Evolutionary conservation across 2,113 vertebrate genomes (phyloP), one percentile per base, ranked within the genome.

Genomic region (Sceloporus undulatus): DNA sequence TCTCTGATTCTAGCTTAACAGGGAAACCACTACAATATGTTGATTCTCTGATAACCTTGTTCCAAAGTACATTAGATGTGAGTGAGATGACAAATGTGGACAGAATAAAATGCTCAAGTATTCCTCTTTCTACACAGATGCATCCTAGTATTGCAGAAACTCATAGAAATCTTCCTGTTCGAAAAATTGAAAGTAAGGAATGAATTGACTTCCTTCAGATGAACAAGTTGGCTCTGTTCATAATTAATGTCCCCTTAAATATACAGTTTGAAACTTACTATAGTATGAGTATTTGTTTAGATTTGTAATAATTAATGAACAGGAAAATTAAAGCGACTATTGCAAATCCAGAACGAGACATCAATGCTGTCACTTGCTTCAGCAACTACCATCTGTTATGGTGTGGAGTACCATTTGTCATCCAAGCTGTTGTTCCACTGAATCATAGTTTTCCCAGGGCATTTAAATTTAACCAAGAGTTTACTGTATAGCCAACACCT

Each of bases 301-400:
- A 80, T 83, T 83, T 89, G 29, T 91, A 88, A 82, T 87, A 92
- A 92, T 70, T 73, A 87, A 75, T 56, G 23, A 34, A 59, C 34
- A 29, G 77, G 59, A 84, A 81, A 88, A 88, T 25, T 68, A 82
- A 48, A 0, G 7, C 90, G 38, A 34, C 59, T 70, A 9, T 14
- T n/a, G 4, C 74, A 84, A 78, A 62, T 42, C 29, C 71, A 77
- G 79, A 86, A 10, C 66, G 77, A 73, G 29, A 11, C 29, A 83
- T 88, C 89, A 70, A 34, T 82, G 4, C 1, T 89, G 66, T 70
- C 59, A 89, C 52, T 89, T 88, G 83, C 84, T 90, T 86, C 84
- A 78, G n/a, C 80, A 74, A 82, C 78, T 25, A 8, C 70, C 14
- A 8, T 68, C 66, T 88, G 71, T 71, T 88, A 80, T 70, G 74